phyloP scores from a whole-genome alignment of 2,888 invertebrate species.

The Melanargia galathea region DNA sequence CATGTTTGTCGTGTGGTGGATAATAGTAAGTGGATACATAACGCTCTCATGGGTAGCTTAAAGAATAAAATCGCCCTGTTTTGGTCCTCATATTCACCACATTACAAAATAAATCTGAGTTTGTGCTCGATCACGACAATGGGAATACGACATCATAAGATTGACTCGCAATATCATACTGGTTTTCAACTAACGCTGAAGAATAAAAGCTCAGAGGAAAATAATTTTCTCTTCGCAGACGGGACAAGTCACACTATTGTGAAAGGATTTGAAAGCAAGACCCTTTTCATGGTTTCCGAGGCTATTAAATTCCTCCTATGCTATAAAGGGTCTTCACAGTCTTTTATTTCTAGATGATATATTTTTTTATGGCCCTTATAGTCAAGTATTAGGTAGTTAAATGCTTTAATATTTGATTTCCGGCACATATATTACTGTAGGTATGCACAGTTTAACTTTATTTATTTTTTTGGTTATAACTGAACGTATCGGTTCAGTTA shows the following conservation, averaged over 20 bases:
- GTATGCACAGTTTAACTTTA: too few species aligned
- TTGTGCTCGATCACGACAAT: not conserved
- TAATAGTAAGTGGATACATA: too few species aligned
- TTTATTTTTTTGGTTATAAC: too few species aligned
- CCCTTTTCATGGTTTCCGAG: constrained; percentile 53
- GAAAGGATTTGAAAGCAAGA: constrained; percentile 70
- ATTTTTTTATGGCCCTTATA: constrained; percentile 31
- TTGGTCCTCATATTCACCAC: too few species aligned
- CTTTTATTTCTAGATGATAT: constrained; percentile 44
- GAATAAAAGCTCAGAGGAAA: constrained; percentile 69
- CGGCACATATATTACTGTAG: not conserved
- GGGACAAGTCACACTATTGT: constrained; percentile 73
- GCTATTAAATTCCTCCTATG: constrained; percentile 56
- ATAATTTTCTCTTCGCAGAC: constrained; percentile 69
- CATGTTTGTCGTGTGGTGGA: too few species aligned
- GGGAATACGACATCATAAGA: constrained; percentile 8
- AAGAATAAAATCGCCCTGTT: too few species aligned
- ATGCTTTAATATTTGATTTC: constrained; percentile 5
- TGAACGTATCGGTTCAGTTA: too few species aligned
- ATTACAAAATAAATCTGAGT: too few species aligned
- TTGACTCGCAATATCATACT: constrained; percentile 26
- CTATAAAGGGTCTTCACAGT: constrained; percentile 40
- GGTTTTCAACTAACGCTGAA: constrained; percentile 56
- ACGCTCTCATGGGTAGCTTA: too few species aligned
- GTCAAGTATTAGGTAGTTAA: constrained; percentile 17